Evolutionary conservation across 2,113 vertebrate species (phyloP), one percentile per base, ranked within the genome.

Genomic region (Excalfactoria chinensis): DNA sequence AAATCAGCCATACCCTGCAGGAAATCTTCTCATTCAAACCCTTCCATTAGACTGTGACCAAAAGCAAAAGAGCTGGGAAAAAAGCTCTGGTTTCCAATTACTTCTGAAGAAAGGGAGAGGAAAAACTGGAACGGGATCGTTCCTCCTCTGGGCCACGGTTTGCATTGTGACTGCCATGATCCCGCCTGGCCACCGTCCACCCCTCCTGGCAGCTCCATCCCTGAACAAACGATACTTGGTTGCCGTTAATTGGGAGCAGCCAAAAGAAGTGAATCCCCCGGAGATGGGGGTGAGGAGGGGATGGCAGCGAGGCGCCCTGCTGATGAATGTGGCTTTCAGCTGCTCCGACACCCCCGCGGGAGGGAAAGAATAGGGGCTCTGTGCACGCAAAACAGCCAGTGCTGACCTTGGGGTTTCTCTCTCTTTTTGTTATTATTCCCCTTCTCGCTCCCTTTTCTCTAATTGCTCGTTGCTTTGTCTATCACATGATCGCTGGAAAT

Each of bases 241-340:
- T 80, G 86, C 89, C 6, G 68, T 95, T 96, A 75, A 96, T 93
- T 96, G 80, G 92, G 64, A 96, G 84, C 89, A 84, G 76, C 87
- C 64, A 75, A 97, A 96, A 94, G 69, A 94, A 85, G 76, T 93
- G 88, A 91, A 93, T 96, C 86, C 95, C 95, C 94, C 62, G 44
- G 86, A 88, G 87, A 84, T 76, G 75, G 14, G 53, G 68, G 51
- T 62, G 87, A 89, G 69, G 87, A 87, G 11, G 37, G 92, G 95
- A 76, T 94, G 95, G 95, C 86, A 96, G 93, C 81, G 15, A 89
- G 89, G n/a, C 1, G 58, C 84, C 49, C 51, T 18, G 60, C 16
- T 2, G 62, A 96, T 97, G 97, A 97, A 97, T 96, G 90, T 93
- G 92, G 90, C 97, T 95, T 97, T 97, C 96, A 97, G 94, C 88